phyloP scores from a whole-genome alignment of 2,113 vertebrate genomes.

The Toxostoma redivivum region DNA sequence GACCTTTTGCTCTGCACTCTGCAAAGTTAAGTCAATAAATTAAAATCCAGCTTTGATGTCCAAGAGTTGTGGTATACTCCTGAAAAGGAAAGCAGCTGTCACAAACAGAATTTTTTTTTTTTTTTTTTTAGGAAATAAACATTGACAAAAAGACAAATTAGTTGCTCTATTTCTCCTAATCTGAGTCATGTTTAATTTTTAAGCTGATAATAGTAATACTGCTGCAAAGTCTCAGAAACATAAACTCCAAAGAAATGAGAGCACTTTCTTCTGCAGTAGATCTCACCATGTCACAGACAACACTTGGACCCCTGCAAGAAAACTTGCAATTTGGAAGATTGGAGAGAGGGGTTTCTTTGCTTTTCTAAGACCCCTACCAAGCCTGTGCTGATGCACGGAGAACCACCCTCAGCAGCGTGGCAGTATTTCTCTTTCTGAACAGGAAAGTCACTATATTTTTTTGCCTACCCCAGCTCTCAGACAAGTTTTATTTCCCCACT shows the following conservation, averaged over 20 bases:
- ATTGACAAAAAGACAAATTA: not conserved
- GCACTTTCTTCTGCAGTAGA: not conserved
- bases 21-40: slow-evolving; percentile 10
- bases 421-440: not conserved
- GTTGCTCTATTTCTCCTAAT: not conserved
- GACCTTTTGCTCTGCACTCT: not conserved
- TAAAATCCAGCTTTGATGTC: slow-evolving; percentile 18
- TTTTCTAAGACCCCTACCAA: not conserved
- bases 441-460: not conserved
- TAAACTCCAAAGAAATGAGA: not conserved
- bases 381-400: not conserved
- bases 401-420: not conserved
- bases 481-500: not conserved
- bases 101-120: not conserved
- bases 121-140: not conserved
- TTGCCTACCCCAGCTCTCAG: not conserved
- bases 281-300: not conserved
- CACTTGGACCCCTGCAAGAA: not conserved
- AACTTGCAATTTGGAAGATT: not conserved
- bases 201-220: not conserved
- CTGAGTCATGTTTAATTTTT: not conserved
- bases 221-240: not conserved
- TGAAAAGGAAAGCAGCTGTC: slow-evolving; percentile 30
- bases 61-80: not conserved
- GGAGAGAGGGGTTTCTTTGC: not conserved